Conservation (phyloP, 2,888 invertebrate species). For the Apeira syringaria region DNA sequence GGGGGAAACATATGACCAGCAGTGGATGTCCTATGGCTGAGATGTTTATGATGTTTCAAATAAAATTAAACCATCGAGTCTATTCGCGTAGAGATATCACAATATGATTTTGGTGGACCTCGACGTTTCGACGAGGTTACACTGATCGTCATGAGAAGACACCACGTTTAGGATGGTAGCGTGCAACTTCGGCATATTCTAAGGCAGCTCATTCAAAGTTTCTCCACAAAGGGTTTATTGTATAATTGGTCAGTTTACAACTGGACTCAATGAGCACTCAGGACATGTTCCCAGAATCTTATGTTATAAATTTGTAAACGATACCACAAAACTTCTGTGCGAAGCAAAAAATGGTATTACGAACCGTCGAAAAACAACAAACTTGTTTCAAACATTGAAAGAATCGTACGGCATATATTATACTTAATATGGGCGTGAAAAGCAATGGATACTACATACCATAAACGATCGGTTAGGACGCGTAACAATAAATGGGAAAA, state of each 20-base stretch:
- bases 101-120: too few relatives aligned
- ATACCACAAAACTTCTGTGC: slow-evolving; percentile 77
- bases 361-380: too few relatives aligned
- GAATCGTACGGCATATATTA: not conserved
- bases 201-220: slow-evolving; percentile 6
- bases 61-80: too few relatives aligned
- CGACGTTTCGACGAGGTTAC: too few relatives aligned
- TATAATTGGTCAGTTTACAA: slow-evolving; percentile 56
- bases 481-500: slow-evolving; percentile 36
- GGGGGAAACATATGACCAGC: too few relatives aligned
- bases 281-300: slow-evolving; percentile 68
- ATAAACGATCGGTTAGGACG: slow-evolving; percentile 7
- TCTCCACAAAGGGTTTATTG: slow-evolving; percentile 49
- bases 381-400: slow-evolving; percentile 35
- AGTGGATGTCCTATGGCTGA: too few relatives aligned
- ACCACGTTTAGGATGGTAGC: not conserved
- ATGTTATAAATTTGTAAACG: slow-evolving; percentile 77
- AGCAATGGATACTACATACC: slow-evolving; percentile 24
- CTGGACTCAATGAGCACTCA: slow-evolving; percentile 65
- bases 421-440: not conserved
- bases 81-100: too few relatives aligned
- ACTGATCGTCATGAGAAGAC: too few relatives aligned
- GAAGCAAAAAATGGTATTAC: slow-evolving; percentile 40
- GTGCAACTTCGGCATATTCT: slow-evolving; percentile 10
- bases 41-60: too few relatives aligned